These are phyloP conservation scores for Eurytoma californica DNA, from an alignment of 2,888 invertebrate genomes.

Conservation along the genomic window DNA sequence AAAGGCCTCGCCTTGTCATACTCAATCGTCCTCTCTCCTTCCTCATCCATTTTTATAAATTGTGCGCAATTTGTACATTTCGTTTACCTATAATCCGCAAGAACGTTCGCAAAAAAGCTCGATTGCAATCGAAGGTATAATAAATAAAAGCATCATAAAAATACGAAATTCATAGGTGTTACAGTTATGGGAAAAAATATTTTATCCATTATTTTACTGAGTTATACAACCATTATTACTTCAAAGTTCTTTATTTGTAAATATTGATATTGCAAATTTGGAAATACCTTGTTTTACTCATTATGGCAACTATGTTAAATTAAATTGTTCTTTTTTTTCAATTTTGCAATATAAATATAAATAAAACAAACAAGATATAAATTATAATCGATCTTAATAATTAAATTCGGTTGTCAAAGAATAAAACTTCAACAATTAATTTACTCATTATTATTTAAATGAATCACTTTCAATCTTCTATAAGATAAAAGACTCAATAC, in stretches of 20 bases:
- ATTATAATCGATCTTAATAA: slow-evolving; percentile 4
- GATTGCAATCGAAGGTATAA: slow-evolving; percentile 35
- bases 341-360: slow-evolving; percentile 34
- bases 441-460: background rate
- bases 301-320: slow-evolving; percentile 44
- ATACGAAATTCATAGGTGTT: slow-evolving; percentile 17
- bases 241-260: slow-evolving; percentile 16
- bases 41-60: slow-evolving; percentile 18
- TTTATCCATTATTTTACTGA: slow-evolving; percentile 16
- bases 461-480: background rate
- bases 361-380: background rate
- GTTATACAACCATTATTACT: slow-evolving; percentile 23
- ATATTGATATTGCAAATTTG: slow-evolving; percentile 43
- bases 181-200: background rate
- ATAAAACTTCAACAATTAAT: background rate
- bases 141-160: slow-evolving; percentile 42
- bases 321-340: slow-evolving; percentile 16
- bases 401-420: background rate
- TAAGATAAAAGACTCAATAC: background rate
- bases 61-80: slow-evolving; percentile 52
- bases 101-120: slow-evolving; percentile 29
- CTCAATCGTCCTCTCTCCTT: slow-evolving; percentile 8
- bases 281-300: slow-evolving; percentile 28
- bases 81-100: slow-evolving; percentile 26
- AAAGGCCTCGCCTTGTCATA: slow-evolving; percentile 27